phyloP scores from a whole-genome alignment of 2,888 invertebrate species.

The Spialia ferax region DNA sequence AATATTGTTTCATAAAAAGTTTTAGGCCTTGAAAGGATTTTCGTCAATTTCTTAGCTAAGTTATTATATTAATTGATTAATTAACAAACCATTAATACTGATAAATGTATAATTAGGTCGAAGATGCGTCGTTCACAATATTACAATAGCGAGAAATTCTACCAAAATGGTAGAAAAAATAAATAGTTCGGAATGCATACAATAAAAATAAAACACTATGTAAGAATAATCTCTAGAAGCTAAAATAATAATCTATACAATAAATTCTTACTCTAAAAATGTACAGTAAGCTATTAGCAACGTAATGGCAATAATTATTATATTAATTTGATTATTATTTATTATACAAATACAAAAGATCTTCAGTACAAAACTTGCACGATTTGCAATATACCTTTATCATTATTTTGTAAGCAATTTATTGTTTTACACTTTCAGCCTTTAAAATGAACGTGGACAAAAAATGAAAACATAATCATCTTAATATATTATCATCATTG shows the following conservation, averaged over 20 bases:
- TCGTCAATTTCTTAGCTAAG: conserved; percentile 53
- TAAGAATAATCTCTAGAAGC: conserved; percentile 45
- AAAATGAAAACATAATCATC: too few relatives aligned
- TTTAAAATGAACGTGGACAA: neutral
- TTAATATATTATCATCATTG: too few relatives aligned
- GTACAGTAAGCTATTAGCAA: conserved; percentile 62
- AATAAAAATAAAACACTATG: conserved; percentile 18
- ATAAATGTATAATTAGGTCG: conserved; percentile 62
- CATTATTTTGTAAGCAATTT: conserved; percentile 12
- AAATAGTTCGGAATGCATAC: conserved; percentile 63
- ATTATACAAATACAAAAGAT: conserved; percentile 58
- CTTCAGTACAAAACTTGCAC: conserved; percentile 46
- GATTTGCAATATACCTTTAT: neutral
- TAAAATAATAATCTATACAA: conserved; percentile 51
- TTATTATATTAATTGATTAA: conserved; percentile 48
- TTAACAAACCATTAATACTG: conserved; percentile 68
- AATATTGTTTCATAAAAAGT: too few relatives aligned
- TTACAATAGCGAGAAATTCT: conserved; percentile 52
- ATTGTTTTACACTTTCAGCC: neutral
- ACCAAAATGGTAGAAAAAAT: conserved; percentile 54
- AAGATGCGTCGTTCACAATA: conserved; percentile 67
- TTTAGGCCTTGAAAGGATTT: conserved; percentile 41
- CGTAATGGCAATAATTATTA: conserved; percentile 56
- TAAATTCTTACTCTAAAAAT: conserved; percentile 53
- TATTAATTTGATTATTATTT: conserved; percentile 14